A percentile compares a stretch with the other conserved stretches of the same genome.
Conservation (phyloP, 2,797 vertebrate species). For the Chiroxiphia lanceolata region DNA sequence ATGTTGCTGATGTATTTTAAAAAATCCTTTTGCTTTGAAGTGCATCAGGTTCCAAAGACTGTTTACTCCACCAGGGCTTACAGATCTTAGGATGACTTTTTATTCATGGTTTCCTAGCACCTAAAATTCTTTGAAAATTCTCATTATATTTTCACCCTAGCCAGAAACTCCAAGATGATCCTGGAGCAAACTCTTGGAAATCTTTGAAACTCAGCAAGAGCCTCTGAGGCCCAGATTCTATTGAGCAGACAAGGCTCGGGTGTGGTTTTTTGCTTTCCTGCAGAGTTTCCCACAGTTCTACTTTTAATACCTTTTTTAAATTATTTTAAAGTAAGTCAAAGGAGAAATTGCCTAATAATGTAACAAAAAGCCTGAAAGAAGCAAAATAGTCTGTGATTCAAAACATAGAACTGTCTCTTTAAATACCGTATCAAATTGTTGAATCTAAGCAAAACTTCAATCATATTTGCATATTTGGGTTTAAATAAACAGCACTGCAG, state of each 20-base stretch:
- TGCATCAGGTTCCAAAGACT: background rate
- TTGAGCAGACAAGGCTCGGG: background rate
- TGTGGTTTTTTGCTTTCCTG: slow-evolving; percentile 39
- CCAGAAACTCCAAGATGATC: slow-evolving; percentile 13
- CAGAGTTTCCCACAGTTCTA: slow-evolving; percentile 35
- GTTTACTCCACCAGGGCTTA: background rate
- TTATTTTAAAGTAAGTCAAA: background rate
- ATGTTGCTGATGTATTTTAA: background rate
- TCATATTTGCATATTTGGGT: slow-evolving; percentile 31
- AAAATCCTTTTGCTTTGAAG: background rate
- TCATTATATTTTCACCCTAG: background rate
- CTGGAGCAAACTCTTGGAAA: slow-evolving; percentile 32
- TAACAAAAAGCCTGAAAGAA: background rate
- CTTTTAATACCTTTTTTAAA: slow-evolving; percentile 17
- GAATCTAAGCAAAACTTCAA: slow-evolving; percentile 48
- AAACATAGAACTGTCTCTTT: background rate
- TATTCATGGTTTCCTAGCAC: background rate
- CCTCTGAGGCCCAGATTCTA: slow-evolving; percentile 3
- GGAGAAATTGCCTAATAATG: background rate
- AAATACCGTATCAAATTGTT: slow-evolving; percentile 26
- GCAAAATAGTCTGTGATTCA: background rate
- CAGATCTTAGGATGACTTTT: background rate
- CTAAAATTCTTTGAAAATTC: slow-evolving; percentile 16
- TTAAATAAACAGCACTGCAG: slow-evolving; percentile 45
- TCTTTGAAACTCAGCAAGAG: slow-evolving; percentile 8